Evolutionary conservation across 64 coral and sea anemone species (phyloP).

Genomic region (Montipora cactus): DNA sequence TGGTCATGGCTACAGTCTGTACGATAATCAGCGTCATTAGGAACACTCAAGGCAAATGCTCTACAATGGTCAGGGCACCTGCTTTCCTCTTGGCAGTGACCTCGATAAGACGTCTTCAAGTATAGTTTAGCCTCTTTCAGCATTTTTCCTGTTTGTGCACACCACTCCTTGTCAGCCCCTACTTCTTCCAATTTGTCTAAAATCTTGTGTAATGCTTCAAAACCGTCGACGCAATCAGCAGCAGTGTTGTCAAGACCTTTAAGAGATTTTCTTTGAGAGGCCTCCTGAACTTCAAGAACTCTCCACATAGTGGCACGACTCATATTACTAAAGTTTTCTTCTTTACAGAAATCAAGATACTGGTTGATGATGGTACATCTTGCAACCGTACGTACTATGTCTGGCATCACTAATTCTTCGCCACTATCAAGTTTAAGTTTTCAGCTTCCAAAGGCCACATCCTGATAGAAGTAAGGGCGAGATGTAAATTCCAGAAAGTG

Average conservation of each 20-base stretch:
- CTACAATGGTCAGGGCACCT: neutral
- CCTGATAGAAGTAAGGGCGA: constrained; percentile 59
- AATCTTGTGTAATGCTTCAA: constrained; percentile 7
- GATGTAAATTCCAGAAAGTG: constrained; percentile 76
- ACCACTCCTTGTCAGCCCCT: constrained; percentile 31
- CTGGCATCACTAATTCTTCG: constrained; percentile 51
- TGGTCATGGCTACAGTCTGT: neutral
- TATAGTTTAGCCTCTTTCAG: constrained; percentile 19
- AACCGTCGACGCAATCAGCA: neutral
- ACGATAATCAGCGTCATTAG: neutral
- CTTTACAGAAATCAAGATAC: constrained; percentile 57
- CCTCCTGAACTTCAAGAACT: constrained; percentile 42
- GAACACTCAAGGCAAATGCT: constrained; percentile 20
- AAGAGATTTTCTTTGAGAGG: constrained; percentile 50
- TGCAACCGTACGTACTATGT: constrained; percentile 54
- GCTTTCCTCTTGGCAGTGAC: constrained; percentile 1
- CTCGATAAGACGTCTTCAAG: constrained; percentile 10
- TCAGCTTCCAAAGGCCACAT: constrained; percentile 55
- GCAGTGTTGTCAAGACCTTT: constrained; percentile 13
- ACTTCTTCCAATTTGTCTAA: constrained; percentile 9
- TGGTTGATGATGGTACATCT: constrained; percentile 54
- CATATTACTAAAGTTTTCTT: constrained; percentile 49
- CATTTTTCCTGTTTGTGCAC: constrained; percentile 3
- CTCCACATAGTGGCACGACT: constrained; percentile 67
- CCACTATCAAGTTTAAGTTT: constrained; percentile 52